Evolutionary conservation across 2,888 invertebrate species (phyloP).

Genomic region (Pteria penguin): DNA sequence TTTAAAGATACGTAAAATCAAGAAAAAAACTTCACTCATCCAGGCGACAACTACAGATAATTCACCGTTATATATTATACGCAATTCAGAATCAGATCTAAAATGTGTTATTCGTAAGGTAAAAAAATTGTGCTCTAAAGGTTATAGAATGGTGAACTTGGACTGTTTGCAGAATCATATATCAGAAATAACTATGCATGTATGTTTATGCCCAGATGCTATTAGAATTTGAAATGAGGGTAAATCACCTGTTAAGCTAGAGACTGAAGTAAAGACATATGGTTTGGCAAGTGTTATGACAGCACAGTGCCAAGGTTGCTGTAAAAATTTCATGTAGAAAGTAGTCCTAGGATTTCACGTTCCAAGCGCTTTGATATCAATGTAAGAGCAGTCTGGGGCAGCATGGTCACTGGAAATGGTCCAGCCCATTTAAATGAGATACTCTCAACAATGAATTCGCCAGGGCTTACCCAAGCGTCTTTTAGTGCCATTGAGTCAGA

Average conservation of each 20-base stretch:
- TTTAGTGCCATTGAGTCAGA: slow-evolving; percentile 21
- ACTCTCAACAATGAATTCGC: background rate
- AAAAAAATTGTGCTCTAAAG: too few relatives aligned
- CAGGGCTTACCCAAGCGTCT: slow-evolving; percentile 5
- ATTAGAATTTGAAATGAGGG: background rate
- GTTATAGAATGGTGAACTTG: background rate
- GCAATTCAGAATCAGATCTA: too few relatives aligned
- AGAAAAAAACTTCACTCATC: too few relatives aligned
- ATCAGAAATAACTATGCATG: background rate
- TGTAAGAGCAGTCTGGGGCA: slow-evolving; percentile 23
- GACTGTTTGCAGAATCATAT: background rate
- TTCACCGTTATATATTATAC: too few relatives aligned
- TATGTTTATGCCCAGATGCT: background rate
- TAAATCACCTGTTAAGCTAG: background rate
- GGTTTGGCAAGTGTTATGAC: background rate
- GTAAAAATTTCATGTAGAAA: background rate
- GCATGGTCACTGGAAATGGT: slow-evolving; percentile 22
- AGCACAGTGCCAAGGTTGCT: background rate
- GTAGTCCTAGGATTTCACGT: background rate
- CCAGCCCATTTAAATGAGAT: slow-evolving; percentile 20
- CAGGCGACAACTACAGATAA: too few relatives aligned
- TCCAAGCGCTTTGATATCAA: slow-evolving; percentile 24
- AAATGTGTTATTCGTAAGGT: too few relatives aligned
- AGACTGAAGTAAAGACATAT: background rate
- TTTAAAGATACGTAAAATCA: too few relatives aligned